These are phyloP conservation scores for Chaenogobius annularis DNA, from an alignment of 2,113 vertebrate species.

Conservation along the genomic window DNA sequence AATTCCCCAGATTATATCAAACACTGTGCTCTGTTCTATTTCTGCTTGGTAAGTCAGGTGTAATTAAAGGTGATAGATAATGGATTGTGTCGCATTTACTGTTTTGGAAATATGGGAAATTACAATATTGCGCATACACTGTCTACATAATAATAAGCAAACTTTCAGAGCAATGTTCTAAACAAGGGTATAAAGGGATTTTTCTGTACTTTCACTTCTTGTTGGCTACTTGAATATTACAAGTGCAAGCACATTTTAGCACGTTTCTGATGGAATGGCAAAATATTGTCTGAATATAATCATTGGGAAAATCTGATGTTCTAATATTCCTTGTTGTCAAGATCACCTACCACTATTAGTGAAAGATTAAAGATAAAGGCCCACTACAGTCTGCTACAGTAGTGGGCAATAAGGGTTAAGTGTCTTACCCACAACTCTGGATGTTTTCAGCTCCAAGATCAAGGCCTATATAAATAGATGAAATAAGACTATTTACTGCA, in stretches of 20 bases:
- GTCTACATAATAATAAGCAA: not conserved
- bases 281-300: too few relatives aligned
- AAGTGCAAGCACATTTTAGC: not conserved
- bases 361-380: too few relatives aligned
- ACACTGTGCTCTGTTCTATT: not conserved
- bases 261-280: not conserved
- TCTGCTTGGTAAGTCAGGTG: not conserved
- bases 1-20: conserved; percentile 42
- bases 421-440: too few relatives aligned
- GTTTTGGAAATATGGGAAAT: not conserved
- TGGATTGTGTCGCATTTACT: too few relatives aligned
- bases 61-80: too few relatives aligned
- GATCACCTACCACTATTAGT: not conserved
- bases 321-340: not conserved
- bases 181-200: not conserved
- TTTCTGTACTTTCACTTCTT: not conserved
- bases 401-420: too few relatives aligned
- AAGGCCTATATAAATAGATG: too few relatives aligned
- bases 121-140: not conserved
- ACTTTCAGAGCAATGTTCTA: not conserved
- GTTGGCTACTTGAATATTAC: not conserved
- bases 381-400: too few relatives aligned
- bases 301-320: too few relatives aligned
- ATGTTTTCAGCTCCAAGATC: too few relatives aligned
- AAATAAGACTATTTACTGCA: too few relatives aligned